Conservation (phyloP, 2,797 vertebrate species). For the Labroides dimidiatus region DNA sequence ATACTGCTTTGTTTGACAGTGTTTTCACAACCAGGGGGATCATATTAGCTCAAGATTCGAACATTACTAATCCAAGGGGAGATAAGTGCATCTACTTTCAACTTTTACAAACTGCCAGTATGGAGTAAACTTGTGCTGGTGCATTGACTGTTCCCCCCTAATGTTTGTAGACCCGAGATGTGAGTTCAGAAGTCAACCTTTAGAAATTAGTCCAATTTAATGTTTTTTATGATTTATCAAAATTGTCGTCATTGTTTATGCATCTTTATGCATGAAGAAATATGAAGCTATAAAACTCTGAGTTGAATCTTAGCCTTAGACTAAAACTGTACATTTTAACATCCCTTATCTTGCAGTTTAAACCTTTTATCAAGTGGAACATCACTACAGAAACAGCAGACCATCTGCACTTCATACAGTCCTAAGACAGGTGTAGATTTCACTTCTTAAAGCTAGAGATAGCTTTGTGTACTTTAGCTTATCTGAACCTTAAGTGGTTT, state of each 20-base stretch:
- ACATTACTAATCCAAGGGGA: constrained; percentile 59
- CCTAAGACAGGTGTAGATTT: constrained; percentile 18
- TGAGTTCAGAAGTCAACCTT: too few species aligned
- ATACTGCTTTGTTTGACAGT: constrained; percentile 62
- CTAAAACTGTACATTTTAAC: constrained; percentile 1
- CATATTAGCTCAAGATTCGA: constrained; percentile 44
- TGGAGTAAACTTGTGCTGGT: not conserved
- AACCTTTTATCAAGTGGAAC: constrained; percentile 19
- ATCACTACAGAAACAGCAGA: constrained; percentile 27
- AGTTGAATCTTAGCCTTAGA: not conserved
- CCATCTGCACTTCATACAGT: constrained; percentile 7
- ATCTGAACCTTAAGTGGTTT: constrained; percentile 7
- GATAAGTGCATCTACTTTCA: constrained; percentile 43
- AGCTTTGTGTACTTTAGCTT: constrained; percentile 7
- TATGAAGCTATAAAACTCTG: not conserved
- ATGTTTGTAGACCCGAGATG: too few species aligned
- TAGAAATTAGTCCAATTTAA: too few species aligned
- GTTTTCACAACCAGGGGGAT: constrained; percentile 36
- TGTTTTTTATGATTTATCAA: not conserved
- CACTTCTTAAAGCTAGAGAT: constrained; percentile 2
- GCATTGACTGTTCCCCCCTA: too few species aligned
- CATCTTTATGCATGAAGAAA: not conserved
- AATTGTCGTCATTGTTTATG: not conserved
- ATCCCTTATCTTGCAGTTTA: constrained; percentile 18
- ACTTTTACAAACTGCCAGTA: constrained; percentile 47